Conservation (phyloP, 2,888 invertebrate species). For the Andrena camellia region DNA sequence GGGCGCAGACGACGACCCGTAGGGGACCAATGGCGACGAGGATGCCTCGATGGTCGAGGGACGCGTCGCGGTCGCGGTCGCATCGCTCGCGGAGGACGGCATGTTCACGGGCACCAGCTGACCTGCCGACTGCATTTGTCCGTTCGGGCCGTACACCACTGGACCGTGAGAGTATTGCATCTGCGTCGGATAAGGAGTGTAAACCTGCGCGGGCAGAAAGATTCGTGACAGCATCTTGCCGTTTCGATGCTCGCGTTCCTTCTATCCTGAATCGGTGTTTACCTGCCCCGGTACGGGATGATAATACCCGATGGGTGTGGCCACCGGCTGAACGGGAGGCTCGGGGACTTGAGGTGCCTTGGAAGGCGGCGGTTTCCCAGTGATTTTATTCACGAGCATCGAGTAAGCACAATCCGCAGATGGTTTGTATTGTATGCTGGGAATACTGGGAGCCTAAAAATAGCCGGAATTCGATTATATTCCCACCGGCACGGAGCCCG, state of each 20-base stretch:
- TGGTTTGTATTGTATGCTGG: constrained; percentile 91
- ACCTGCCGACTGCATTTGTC: constrained; percentile 74
- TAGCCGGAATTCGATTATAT: constrained; percentile 14
- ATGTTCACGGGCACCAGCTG: constrained; percentile 45
- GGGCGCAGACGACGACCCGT: constrained; percentile 80
- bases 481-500: neutral
- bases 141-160: constrained; percentile 81
- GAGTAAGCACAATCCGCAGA: constrained; percentile 95
- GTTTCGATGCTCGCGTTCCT: neutral
- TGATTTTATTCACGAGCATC: constrained; percentile 94
- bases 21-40: constrained; percentile 79
- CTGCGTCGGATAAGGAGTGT: constrained; percentile 77
- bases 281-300: constrained; percentile 78
- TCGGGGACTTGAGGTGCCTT: constrained; percentile 74
- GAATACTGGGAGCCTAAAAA: constrained; percentile 87
- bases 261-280: neutral
- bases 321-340: constrained; percentile 70
- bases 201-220: constrained; percentile 68
- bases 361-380: constrained; percentile 87
- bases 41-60: constrained; percentile 58
- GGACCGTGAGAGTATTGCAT: constrained; percentile 84
- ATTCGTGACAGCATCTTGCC: neutral
- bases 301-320: constrained; percentile 78
- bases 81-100: constrained; percentile 53
- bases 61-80: constrained; percentile 23